Evolutionary conservation across 2,888 invertebrate species (phyloP), one percentile per base, ranked within the genome.

Genomic region (Caradrina clavipalpis): DNA sequence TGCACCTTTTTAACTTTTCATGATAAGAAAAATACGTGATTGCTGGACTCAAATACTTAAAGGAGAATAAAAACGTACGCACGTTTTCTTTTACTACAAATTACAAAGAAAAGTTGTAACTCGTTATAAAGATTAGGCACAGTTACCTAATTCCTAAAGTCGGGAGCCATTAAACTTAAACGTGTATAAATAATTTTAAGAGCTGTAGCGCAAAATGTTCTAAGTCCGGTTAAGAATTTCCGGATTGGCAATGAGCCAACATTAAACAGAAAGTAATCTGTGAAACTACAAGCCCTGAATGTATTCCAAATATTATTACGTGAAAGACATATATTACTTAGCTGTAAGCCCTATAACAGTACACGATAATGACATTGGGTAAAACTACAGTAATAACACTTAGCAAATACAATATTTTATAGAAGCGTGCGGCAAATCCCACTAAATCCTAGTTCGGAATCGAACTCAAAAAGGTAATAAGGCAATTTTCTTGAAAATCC

Each of bases 401-500:
- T 86, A 86, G 80, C 80, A 83, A 84, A 73, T 50, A 76, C 87
- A 88, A 88, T 86, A 88, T 90, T 88, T 88, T 84, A 86, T 86
- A 84, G 87, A 81, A 85, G 80, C 85, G 83, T 81, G 87, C 79
- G 76, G 83, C 82, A 93, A 93, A 94, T 93, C 93, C 94, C 82
- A 83, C 88, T 88, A 92, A 94, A 94, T 91, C 95, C 93, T 83
- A 87, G 90, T 91, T 90, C 86, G 82, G 90, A 93, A 92, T 94
- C 88, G 92, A 93, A 94, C 90, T 94, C 92, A 92, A 93, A 94
- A 92, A 93, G 93, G 94, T 95, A 94, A 95, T 95, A 95, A 95
- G 94, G 95, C 95, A 95, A 95, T 95, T 95, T 94, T 93, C 94
- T 94, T 92, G 91, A 94, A 95, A 95, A 95, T 95, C 95, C 95